Evolutionary conservation across 2,888 invertebrate genomes (phyloP), one percentile per base, ranked within the genome.

Genomic region (Orthonychiurus folsomi): DNA sequence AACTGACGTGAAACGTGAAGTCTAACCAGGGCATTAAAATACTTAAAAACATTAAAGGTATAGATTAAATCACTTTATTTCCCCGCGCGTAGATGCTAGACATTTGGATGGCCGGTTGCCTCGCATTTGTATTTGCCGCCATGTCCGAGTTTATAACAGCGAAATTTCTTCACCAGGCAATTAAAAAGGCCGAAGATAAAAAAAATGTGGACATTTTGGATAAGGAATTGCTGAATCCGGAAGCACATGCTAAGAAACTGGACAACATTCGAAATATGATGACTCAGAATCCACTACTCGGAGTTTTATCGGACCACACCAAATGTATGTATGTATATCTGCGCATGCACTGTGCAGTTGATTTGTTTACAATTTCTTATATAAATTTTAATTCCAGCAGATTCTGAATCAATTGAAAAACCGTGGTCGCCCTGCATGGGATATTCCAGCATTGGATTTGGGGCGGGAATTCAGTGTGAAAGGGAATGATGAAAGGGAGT

Each of bases 41-140:
- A 20, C n/a, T 5, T 52, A 52, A 18, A 25, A 57, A 18, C 28
- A 21, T 18, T 3, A 18, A 37, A 20, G 5, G 28, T 5, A 18
- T 57, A n/a, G 23, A 18, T 47, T 24, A 52, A 48, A 59, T 54
- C 9, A 48, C 20, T 50, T 56, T 48, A 27, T 58, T 58, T 56
- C 12, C 18, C 55, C 23, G 47, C 58, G 1, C 15, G 5, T 23
- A 66, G 60, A 65, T 67, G 63, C 25, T 69, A 56, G 70, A 71
- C 48, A 64, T 71, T 56, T 90, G 90, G 90, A 89, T 90, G 89
- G 88, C 89, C 2, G 88, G 87, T 3, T 90, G 90, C 74, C 89
- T 90, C 88, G 83, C 88, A 73, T 89, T 89, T 65, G 89, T 89
- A 2, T 90, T 90, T 75, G 87, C 88, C 0, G 88, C 90, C 0